A percentile compares a stretch with the other conserved stretches of the same genome.
phyloP scores from a whole-genome alignment of 2,113 vertebrate genomes.

The pig (Sus scrofa) region DNA sequence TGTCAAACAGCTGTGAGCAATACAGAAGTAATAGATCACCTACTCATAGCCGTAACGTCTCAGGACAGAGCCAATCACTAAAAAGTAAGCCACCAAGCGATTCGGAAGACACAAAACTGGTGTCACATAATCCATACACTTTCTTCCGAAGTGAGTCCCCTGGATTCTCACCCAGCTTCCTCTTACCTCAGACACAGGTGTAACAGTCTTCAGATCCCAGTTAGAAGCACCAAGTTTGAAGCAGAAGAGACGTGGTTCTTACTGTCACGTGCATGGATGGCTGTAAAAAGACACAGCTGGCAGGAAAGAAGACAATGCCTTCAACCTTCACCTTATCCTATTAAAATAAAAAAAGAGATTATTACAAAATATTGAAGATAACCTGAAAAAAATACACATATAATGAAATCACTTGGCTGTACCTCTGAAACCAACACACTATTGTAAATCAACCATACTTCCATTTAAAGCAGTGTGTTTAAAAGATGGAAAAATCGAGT shows the following conservation, averaged over 20 bases:
- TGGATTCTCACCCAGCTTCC: background rate
- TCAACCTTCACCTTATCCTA: background rate
- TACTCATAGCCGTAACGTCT: background rate
- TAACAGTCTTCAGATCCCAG: background rate
- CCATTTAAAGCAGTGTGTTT: too few species aligned
- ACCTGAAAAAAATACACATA: too few species aligned
- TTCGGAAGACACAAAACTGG: background rate
- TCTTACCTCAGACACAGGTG: background rate
- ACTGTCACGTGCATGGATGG: background rate
- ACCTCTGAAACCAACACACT: too few species aligned
- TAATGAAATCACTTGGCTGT: too few species aligned
- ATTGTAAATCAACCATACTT: too few species aligned
- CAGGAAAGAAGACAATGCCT: background rate
- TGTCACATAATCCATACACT: background rate
- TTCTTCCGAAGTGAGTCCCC: background rate
- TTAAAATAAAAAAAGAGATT: background rate
- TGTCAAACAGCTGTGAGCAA: slow-evolving; percentile 39
- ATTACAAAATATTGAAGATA: too few species aligned
- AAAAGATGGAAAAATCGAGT: background rate
- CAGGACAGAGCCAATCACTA: background rate
- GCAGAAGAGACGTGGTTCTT: background rate
- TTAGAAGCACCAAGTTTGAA: background rate
- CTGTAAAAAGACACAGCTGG: background rate
- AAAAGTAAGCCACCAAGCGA: slow-evolving; percentile 11
- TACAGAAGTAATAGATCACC: background rate